Conservation (phyloP, 2,113 vertebrate species). For the Plotosus lineatus region DNA sequence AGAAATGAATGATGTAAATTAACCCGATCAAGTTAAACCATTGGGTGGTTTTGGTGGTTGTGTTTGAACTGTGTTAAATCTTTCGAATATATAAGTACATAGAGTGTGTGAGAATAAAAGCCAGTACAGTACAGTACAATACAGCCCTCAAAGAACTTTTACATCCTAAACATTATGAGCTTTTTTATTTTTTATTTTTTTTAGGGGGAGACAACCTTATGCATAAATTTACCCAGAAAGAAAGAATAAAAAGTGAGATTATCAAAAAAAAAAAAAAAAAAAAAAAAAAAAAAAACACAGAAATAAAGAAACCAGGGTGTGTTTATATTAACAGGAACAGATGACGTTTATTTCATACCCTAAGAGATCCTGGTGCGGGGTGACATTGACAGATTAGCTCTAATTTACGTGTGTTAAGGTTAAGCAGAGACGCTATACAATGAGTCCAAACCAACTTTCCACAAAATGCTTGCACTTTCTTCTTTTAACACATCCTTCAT, state of each 20-base stretch:
- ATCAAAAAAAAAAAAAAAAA: not conserved
- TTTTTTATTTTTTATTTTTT: no score
- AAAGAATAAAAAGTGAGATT: no score
- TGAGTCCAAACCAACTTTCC: not conserved
- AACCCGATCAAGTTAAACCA: not conserved
- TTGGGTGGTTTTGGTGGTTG: not conserved
- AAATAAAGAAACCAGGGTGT: conserved; percentile 4
- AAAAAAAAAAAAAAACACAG: not conserved
- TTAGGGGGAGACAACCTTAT: not conserved
- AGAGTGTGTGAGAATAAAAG: not conserved
- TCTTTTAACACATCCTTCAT: conserved; percentile 7
- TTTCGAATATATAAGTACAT: not conserved
- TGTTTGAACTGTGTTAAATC: not conserved
- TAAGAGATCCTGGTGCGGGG: not conserved
- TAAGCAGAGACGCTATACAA: not conserved
- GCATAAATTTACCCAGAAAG: not conserved
- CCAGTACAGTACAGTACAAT: not conserved
- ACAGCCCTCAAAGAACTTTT: not conserved
- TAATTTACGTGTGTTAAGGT: conserved; percentile 25
- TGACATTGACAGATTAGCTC: conserved; percentile 26
- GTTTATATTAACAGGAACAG: not conserved
- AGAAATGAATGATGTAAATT: not conserved
- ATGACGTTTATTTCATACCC: not conserved
- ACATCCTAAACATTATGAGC: not conserved
- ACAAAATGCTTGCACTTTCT: not conserved